Evolutionary conservation across 2,113 vertebrate species (phyloP), one percentile per base, ranked within the genome.

Genomic region (Spheniscus mendiculus): DNA sequence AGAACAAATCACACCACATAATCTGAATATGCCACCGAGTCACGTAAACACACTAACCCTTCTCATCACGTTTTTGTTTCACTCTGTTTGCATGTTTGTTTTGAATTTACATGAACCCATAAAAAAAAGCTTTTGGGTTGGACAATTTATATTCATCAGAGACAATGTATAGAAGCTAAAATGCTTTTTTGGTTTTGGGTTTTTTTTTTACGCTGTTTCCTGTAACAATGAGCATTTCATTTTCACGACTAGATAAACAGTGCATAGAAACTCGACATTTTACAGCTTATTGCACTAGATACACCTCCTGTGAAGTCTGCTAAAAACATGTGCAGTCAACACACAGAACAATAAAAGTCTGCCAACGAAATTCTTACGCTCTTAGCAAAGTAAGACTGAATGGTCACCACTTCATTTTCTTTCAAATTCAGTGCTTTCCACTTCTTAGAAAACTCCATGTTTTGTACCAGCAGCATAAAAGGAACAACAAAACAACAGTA

Each of bases 1-100:
- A 98, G 96, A 95, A 97, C 89, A 95, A 98, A 98, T 97, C 96
- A 96, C 61, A 95, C 80, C 56, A 97, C 81, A 70, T 97, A 97
- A 97, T 98, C 97, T 97, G 94, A 98, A 70, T 92, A 84, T 59
- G 88, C 65, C 84, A 96, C 55, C 6, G 25, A 97, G 85, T 96
- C 96, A 93, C 19, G 34, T 87, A 91, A 77, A 53, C 59, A 95
- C 44, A 74, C 59, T 42, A 92, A 79, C 44, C 90, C 78, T 95
- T 67, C 66, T 59, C 88, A 91, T 30, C 79, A 93, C 83, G 79
- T 82, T 92, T 94, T 80, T 91, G 45, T 90, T 83, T 52, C 8
- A 9, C 59, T 58, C 71, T 87, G 76, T 79, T 76, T 70, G 66
- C 62, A 83, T 90, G 45, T 58, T 95, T 95, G 78, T 56, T 93